Percentiles rank a stretch among this genome's conserved stretches.
phyloP scores from a whole-genome alignment of 2,797 vertebrate genomes.

The Mormyrus proboscirostris region DNA sequence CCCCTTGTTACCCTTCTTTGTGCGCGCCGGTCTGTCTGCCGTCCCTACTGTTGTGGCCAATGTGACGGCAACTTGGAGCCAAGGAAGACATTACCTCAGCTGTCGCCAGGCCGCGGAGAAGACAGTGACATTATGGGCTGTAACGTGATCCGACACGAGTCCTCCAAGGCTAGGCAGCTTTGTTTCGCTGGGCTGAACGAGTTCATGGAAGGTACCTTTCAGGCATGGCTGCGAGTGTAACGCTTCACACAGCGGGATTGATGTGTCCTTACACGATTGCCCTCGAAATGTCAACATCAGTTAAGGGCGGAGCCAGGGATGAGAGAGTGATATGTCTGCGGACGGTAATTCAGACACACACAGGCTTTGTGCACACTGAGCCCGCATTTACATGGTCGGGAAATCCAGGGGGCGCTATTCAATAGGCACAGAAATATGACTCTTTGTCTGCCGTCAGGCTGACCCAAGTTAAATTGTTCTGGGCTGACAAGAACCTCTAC shows the following conservation, averaged over 20 bases:
- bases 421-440: neutral
- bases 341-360: neutral
- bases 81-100: conserved; percentile 56
- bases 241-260: neutral
- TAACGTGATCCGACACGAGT: conserved; percentile 44
- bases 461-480: neutral
- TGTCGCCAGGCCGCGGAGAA: conserved; percentile 35
- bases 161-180: conserved; percentile 48
- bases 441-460: neutral
- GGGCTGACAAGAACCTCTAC: neutral
- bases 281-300: neutral
- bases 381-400: neutral
- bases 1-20: conserved; percentile 18
- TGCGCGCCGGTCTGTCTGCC: conserved; percentile 9
- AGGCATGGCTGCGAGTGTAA: neutral
- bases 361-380: neutral
- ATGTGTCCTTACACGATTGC: neutral
- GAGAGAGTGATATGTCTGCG: neutral
- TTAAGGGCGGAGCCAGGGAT: neutral
- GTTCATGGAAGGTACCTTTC: neutral
- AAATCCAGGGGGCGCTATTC: neutral
- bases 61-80: conserved; percentile 41
- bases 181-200: neutral
- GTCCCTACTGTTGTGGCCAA: conserved; percentile 21
- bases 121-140: conserved; percentile 59